Evolutionary conservation across 2,797 vertebrate species (phyloP).

Genomic region (Chiroxiphia lanceolata): DNA sequence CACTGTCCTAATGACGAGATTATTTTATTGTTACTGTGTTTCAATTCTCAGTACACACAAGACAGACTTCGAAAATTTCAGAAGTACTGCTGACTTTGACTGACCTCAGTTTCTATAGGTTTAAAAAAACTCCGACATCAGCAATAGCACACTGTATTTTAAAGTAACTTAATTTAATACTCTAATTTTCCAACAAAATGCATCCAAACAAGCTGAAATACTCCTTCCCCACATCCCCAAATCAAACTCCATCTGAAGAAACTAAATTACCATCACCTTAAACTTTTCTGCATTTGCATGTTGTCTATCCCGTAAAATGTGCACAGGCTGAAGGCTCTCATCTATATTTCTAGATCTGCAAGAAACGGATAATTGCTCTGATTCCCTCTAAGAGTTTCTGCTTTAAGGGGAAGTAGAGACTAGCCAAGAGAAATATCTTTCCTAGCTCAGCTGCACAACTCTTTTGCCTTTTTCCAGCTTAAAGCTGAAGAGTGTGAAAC

Average conservation of each 20-base stretch:
- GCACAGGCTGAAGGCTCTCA: neutral
- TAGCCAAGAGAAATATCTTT: neutral
- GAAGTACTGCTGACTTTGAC: neutral
- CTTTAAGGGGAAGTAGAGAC: neutral
- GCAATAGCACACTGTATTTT: neutral
- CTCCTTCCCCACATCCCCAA: neutral
- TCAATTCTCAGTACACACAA: neutral
- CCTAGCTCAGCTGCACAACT: neutral
- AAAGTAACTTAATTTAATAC: neutral
- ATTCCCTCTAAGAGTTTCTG: neutral
- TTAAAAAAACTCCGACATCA: neutral
- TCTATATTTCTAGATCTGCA: neutral
- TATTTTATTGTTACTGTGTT: neutral
- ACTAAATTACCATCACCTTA: neutral
- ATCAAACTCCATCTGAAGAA: neutral
- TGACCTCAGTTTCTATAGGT: neutral
- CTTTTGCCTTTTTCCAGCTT: neutral
- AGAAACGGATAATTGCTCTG: neutral
- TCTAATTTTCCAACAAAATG: neutral
- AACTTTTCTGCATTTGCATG: neutral
- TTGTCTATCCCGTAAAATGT: neutral
- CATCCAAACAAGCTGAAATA: neutral
- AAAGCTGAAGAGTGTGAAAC: neutral
- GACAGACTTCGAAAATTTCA: neutral
- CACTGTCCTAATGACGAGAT: neutral